These are phyloP conservation scores for Ophonus ardosiacus DNA, from an alignment of 2,888 invertebrate genomes.

Conservation along the genomic window DNA sequence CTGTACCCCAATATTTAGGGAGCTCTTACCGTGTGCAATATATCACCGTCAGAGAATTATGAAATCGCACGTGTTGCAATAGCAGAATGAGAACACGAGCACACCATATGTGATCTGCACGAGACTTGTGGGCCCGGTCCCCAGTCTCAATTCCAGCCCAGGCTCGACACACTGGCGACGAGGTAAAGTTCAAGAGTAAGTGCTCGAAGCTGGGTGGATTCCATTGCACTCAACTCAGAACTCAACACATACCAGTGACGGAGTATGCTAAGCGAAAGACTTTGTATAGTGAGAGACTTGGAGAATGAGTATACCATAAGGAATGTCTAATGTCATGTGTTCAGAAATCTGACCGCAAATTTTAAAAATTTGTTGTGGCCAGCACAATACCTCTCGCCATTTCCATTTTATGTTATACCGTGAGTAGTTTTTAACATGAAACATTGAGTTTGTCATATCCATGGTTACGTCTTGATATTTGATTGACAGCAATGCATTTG, in stretches of 20 bases:
- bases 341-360: too few relatives aligned
- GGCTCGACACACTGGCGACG: not conserved
- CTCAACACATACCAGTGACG: not conserved
- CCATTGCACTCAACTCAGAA: not conserved
- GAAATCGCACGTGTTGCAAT: conserved; percentile 20
- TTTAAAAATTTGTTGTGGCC: too few relatives aligned
- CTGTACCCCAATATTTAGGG: too few relatives aligned
- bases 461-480: too few relatives aligned
- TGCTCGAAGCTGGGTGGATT: not conserved
- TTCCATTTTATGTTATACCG: too few relatives aligned
- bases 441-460: too few relatives aligned
- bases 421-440: too few relatives aligned
- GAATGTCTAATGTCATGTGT: too few relatives aligned
- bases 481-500: too few relatives aligned
- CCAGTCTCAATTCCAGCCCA: not conserved
- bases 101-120: conserved; percentile 26
- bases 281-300: not conserved
- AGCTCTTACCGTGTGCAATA: too few relatives aligned
- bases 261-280: not conserved
- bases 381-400: too few relatives aligned
- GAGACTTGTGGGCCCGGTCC: not conserved
- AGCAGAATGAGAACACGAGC: not conserved
- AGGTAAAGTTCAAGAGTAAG: conserved; percentile 25
- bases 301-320: not conserved
- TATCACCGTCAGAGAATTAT: not conserved